A percentile compares a stretch with the other conserved stretches of the same genome.
These are phyloP conservation scores for Tigriopus japonicus DNA, from an alignment of 1,140 invertebrate genomes.

Conservation along the genomic window DNA sequence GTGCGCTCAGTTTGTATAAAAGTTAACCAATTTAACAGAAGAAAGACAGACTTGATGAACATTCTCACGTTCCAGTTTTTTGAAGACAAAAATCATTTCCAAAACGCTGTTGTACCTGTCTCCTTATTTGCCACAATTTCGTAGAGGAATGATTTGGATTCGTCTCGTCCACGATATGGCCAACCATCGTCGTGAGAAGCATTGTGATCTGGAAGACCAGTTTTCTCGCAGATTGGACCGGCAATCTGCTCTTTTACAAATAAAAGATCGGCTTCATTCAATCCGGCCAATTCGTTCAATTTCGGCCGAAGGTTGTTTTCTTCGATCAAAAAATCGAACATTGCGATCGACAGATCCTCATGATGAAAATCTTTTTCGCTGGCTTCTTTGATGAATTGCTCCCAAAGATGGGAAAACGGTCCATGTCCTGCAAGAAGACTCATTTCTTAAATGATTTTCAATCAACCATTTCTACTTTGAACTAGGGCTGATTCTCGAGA, in stretches of 20 bases:
- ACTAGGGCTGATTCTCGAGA: too few relatives aligned
- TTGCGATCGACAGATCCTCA: slow-evolving; percentile 28
- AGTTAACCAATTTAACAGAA: too few relatives aligned
- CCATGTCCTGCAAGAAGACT: slow-evolving; percentile 30
- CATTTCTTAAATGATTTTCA: background rate
- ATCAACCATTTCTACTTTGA: too few relatives aligned
- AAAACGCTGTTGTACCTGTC: slow-evolving; percentile 1
- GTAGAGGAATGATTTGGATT: slow-evolving; percentile 26
- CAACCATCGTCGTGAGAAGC: slow-evolving; percentile 10
- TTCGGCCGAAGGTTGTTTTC: slow-evolving; percentile 22
- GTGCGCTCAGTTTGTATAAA: too few relatives aligned
- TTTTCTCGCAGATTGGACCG: slow-evolving; percentile 18
- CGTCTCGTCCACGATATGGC: slow-evolving; percentile 17
- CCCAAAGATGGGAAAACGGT: slow-evolving; percentile 43
- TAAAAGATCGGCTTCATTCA: slow-evolving; percentile 22
- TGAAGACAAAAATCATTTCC: slow-evolving; percentile 12
- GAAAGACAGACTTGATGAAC: too few relatives aligned
- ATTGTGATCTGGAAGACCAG: background rate
- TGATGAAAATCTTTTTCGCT: slow-evolving; percentile 21
- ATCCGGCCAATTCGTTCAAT: slow-evolving; percentile 21
- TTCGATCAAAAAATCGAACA: slow-evolving; percentile 30
- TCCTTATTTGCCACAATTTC: slow-evolving; percentile 21
- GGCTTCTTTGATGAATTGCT: slow-evolving; percentile 24
- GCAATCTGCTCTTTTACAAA: slow-evolving; percentile 31
- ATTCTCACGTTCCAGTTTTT: too few relatives aligned